Conservation (phyloP, 2,797 vertebrate genomes). For the Semaprochilodus insignis region DNA sequence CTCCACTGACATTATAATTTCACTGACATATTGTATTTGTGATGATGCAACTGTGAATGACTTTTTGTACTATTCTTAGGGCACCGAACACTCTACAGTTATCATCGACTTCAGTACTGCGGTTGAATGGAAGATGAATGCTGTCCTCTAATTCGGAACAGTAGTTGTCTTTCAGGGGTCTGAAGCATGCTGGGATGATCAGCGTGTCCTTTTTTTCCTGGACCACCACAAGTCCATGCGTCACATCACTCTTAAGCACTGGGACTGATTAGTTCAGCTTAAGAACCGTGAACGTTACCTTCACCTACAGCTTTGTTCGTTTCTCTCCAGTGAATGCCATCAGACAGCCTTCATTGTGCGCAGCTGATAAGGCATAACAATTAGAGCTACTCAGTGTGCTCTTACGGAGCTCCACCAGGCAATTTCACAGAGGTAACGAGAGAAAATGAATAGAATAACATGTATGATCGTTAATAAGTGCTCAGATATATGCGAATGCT, state of each 20-base stretch:
- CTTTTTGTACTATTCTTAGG: too few relatives aligned
- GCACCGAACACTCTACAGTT: too few relatives aligned
- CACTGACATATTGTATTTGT: neutral
- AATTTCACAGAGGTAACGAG: neutral
- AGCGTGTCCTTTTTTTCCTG: neutral
- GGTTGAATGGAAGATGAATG: neutral
- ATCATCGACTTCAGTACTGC: neutral
- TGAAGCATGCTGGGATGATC: neutral
- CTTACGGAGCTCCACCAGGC: neutral
- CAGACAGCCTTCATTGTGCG: constrained; percentile 20
- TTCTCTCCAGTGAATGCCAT: constrained; percentile 16
- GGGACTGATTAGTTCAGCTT: constrained; percentile 23
- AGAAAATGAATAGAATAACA: neutral
- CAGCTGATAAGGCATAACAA: neutral
- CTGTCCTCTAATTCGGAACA: neutral
- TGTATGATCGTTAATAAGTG: neutral
- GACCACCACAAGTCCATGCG: constrained; percentile 46
- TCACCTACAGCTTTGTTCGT: constrained; percentile 28
- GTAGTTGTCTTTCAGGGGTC: neutral
- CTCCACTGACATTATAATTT: neutral
- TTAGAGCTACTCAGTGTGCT: neutral
- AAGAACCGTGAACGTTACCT: constrained; percentile 6
- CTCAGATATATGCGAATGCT: too few relatives aligned
- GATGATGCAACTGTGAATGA: neutral
- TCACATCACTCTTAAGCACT: constrained; percentile 5